Base-by-base conservation (phyloP, 1,140 invertebrate genomes). In the Drosophila busckii region DNA sequence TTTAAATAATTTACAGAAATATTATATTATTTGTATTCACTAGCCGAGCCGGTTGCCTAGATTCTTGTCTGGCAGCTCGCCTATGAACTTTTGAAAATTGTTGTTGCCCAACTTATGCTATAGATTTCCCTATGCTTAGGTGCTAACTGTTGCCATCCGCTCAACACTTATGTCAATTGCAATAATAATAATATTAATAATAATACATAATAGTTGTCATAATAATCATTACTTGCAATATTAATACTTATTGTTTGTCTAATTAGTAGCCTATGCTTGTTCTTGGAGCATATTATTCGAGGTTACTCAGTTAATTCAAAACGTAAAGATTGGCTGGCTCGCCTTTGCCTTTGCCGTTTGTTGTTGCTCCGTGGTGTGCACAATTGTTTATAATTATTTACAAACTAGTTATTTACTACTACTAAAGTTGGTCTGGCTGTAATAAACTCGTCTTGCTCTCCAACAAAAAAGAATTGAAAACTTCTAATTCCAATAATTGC, bases 231-330 rank as follows among this genome's bases (percentile, higher is more conserved):
- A 55, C 48, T 68, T 67, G 53, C 63, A 38, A 60, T 54, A 38
- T 55, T 68, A 67, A 68, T 68, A 68, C 64, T 68, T 67, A 50
- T 46, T 59, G 46, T 58, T 58, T 44, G 25, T 10, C 56, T 60
- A 60, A 15, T n/a, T 16, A 26, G 23, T 37, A 31, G 32, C 40
- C 12, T 49, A 54, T 59, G 22, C 55, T 53, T 53, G 17, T 46
- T 29, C 56, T 32, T 52, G 71, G 62, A 69, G 61, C 68, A 67
- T 71, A 62, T 66, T 42, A 17, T 61, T 45, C 66, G 62, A 71
- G 62, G 62, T 71, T 67, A 15, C 46, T 67, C 46, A 44, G 65
- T 41, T 45, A 42, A 31, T 32, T 32, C 9, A 23, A 23, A 25
- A 22, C 3, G 15, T 22, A 41, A 48, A 13, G 32, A 35, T 49